A percentile compares a stretch with the other conserved stretches of the same genome.
These are phyloP conservation scores for Oscheius onirici DNA, from an alignment of 2,888 invertebrate species.

Conservation along the genomic window DNA sequence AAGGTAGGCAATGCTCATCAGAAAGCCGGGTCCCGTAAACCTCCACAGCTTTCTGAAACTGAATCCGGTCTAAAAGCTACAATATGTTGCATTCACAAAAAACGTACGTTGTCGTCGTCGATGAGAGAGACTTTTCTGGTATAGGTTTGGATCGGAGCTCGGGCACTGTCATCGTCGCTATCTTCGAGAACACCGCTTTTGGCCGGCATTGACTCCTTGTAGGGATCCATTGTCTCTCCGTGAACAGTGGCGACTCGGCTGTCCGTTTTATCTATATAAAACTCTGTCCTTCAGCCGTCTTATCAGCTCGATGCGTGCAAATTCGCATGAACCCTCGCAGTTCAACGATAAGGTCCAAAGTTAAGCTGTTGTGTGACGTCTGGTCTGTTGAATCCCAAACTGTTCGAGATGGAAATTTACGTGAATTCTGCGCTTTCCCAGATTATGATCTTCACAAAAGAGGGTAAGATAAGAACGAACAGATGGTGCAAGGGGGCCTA, in stretches of 20 bases:
- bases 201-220: not conserved
- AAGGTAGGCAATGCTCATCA: slow-evolving; percentile 90
- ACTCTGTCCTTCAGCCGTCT: not conserved
- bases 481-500: too few species aligned
- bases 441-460: not conserved
- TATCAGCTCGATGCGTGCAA: slow-evolving; percentile 21
- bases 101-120: slow-evolving; percentile 17
- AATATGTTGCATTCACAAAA: too few species aligned
- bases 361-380: slow-evolving; percentile 1
- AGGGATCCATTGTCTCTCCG: not conserved
- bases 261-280: slow-evolving; percentile 7
- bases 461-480: not conserved
- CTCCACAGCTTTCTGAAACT: slow-evolving; percentile 87
- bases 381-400: too few species aligned
- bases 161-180: not conserved
- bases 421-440: not conserved
- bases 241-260: not conserved
- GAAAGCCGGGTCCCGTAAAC: slow-evolving; percentile 89
- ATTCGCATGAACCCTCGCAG: slow-evolving; percentile 21
- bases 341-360: slow-evolving; percentile 30
- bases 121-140: slow-evolving; percentile 5
- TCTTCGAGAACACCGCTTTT: not conserved
- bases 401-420: not conserved
- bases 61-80: slow-evolving; percentile 45
- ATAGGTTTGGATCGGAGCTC: slow-evolving; percentile 10